Conservation (phyloP, 2,888 invertebrate species). For the Boloria selene region DNA sequence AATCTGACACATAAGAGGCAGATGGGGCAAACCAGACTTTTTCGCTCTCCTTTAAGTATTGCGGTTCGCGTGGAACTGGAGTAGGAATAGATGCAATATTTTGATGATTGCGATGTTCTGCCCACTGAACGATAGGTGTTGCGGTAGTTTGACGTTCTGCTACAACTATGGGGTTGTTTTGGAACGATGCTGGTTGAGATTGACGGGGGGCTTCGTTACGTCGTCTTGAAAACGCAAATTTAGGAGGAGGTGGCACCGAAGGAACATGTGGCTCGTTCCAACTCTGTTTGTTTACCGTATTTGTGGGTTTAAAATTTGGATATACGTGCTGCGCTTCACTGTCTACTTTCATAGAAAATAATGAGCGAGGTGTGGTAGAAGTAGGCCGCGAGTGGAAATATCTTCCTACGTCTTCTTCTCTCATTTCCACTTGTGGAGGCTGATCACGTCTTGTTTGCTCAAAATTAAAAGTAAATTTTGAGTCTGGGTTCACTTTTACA, state of each 20-base stretch:
- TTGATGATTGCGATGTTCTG: neutral
- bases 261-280: constrained; percentile 10
- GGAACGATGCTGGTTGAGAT: neutral
- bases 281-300: constrained; percentile 1
- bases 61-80: constrained; percentile 3
- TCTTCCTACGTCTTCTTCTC: constrained; percentile 52
- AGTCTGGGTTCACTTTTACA: constrained; percentile 43
- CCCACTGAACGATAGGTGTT: constrained; percentile 3
- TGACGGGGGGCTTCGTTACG: neutral
- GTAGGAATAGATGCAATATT: constrained; percentile 5
- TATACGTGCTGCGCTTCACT: constrained; percentile 25
- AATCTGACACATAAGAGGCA: constrained; percentile 29
- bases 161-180: constrained; percentile 3
- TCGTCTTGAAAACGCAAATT: constrained; percentile 22
- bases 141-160: constrained; percentile 3
- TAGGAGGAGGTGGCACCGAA: constrained; percentile 20
- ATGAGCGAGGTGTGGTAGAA: constrained; percentile 45
- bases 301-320: constrained; percentile 3
- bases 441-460: constrained; percentile 52
- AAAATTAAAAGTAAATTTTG: constrained; percentile 51
- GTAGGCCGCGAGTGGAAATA: constrained; percentile 48
- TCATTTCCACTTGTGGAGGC: constrained; percentile 51
- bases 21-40: constrained; percentile 24
- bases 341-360: constrained; percentile 36
- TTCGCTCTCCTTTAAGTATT: constrained; percentile 5